Conservation (phyloP, 2,888 invertebrate species). For the Antitype chi region DNA sequence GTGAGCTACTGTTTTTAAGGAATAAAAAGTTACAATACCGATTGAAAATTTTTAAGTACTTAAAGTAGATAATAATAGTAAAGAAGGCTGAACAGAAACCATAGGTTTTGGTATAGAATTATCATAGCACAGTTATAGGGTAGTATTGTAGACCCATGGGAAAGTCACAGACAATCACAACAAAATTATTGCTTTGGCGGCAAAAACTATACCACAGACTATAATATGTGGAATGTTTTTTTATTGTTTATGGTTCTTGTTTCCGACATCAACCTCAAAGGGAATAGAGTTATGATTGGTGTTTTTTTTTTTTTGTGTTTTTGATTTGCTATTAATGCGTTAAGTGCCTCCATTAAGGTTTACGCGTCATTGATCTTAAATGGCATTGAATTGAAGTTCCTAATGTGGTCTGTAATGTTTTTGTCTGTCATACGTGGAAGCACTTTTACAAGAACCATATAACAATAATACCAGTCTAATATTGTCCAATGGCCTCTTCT, state of each 20-base stretch:
- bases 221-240: constrained; percentile 38
- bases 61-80: neutral
- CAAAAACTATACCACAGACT: constrained; percentile 60
- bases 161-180: constrained; percentile 70
- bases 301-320: constrained; percentile 26
- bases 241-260: constrained; percentile 43
- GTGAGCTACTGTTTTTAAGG: neutral
- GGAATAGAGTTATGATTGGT: constrained; percentile 24
- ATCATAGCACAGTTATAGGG: constrained; percentile 50
- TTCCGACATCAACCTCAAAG: constrained; percentile 45
- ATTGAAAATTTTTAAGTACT: neutral
- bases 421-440: constrained; percentile 4
- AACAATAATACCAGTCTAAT: neutral
- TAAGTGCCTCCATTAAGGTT: constrained; percentile 6
- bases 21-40: neutral
- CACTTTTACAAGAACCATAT: neutral
- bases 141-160: constrained; percentile 60
- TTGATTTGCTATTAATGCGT: constrained; percentile 35
- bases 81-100: constrained; percentile 18
- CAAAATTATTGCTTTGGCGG: constrained; percentile 71
- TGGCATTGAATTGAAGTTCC: neutral
- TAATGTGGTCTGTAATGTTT: constrained; percentile 1
- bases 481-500: neutral
- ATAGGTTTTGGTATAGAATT: constrained; percentile 61
- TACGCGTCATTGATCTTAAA: constrained; percentile 38